Base-by-base conservation (phyloP, 2,797 vertebrate species). In the Aeoliscus strigatus region DNA sequence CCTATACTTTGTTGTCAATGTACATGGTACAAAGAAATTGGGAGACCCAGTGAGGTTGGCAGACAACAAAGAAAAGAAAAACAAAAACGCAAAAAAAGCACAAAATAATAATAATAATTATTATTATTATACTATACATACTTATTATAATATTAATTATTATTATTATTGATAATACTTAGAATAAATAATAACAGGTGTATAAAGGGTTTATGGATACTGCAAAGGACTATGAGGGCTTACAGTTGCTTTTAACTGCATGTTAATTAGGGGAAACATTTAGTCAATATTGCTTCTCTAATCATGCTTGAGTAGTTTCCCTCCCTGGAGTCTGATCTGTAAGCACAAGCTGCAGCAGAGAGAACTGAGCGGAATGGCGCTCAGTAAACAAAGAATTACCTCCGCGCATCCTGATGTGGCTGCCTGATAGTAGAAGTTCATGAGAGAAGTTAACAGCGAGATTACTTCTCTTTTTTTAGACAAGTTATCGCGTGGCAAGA, bases 221-320 rank as follows among this genome's bases (percentile, higher is more conserved):
- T 44, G 16, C 24, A 49, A 44, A 44, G 40, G 53, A 47, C 46
- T 57, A 39, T 28, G 10, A 61, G 24, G 41, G 28, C 27, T 45
- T 46, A 16, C 17, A 4, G n/a, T 42, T 51, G 37, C 41, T 34
- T 64, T 70, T 60, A 66, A 65, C 41, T 49, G 33, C 41, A 59
- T 61, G 66, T 64, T 81, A 77, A 74, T 77, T 60, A 73, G 57
- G 29, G 55, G 41, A 76, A 77, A 59, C 51, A 30, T 73, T 69
- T 48, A 65, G 49, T 42, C 54, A 70, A 60, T 75, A 73, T 70
- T 50, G 57, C 40, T 49, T 44, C 60, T 67, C 27, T 73, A 70
- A 76, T 70, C 67, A 79, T 53, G 40, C 52, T 51, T 31, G 40
- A 70, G 66, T 55, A 53, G 45, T 61, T 73, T 74, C 37, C 37